Percentiles rank a stretch among this genome's conserved stretches.
Conservation (phyloP, 2,113 vertebrate genomes). For the Apus apus region DNA sequence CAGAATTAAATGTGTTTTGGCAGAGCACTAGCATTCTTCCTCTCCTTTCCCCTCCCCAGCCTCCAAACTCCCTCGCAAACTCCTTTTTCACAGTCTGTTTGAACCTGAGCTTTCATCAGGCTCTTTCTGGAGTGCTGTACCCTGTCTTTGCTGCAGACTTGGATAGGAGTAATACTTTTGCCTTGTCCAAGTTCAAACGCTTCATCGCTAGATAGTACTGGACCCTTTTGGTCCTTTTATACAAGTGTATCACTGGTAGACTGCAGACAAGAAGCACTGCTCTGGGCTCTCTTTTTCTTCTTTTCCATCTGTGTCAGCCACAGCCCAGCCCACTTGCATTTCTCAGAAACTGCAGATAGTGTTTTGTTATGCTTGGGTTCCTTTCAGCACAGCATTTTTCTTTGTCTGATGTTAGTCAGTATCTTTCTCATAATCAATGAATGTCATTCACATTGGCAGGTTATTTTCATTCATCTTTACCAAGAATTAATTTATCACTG, state of each 20-base stretch:
- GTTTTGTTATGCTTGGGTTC: neutral
- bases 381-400: constrained; percentile 31
- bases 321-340: neutral
- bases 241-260: neutral
- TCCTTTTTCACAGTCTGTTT: neutral
- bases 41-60: fast-evolving
- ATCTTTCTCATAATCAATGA: constrained; percentile 56
- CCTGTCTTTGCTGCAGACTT: fast-evolving
- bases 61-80: neutral
- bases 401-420: constrained; percentile 8
- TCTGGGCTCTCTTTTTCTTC: neutral
- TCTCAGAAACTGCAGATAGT: constrained; percentile 19
- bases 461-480: constrained; percentile 64
- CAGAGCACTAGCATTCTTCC: neutral
- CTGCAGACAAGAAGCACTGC: neutral
- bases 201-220: neutral
- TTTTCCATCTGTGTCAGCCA: neutral
- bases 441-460: constrained; percentile 39
- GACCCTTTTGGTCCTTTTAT: neutral
- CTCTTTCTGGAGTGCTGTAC: neutral
- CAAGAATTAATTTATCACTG: constrained; percentile 49
- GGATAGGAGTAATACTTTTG: neutral
- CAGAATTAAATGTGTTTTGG: neutral
- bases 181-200: neutral
- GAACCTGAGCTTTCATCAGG: neutral